Conservation (phyloP, 2,113 vertebrate genomes). For the Pituophis catenifer region DNA sequence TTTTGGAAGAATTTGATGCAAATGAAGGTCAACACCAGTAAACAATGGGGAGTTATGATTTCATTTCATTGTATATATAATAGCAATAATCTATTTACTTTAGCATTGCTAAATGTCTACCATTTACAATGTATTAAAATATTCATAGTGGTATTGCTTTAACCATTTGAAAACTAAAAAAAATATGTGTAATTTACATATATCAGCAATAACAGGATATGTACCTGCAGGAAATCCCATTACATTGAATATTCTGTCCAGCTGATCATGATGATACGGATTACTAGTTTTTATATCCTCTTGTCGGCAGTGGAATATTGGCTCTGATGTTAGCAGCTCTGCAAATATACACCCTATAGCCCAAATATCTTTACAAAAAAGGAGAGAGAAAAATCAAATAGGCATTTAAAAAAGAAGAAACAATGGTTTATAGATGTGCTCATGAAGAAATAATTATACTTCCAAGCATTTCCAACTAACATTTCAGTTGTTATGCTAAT, state of each 20-base stretch:
- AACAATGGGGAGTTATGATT: not conserved
- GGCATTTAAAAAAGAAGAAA: slow-evolving; percentile 68
- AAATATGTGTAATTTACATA: slow-evolving; percentile 53
- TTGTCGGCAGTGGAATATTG: slow-evolving; percentile 99
- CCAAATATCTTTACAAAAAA: slow-evolving; percentile 91
- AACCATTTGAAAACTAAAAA: slow-evolving; percentile 51
- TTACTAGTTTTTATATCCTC: slow-evolving; percentile 99
- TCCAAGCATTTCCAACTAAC: not conserved
- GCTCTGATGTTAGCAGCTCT: slow-evolving; percentile 98
- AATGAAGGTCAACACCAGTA: not conserved
- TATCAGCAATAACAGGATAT: slow-evolving; percentile 58
- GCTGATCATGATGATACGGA: slow-evolving; percentile 98
- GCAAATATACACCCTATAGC: slow-evolving; percentile 99
- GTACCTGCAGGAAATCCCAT: slow-evolving; percentile 99
- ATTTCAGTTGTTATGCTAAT: not conserved
- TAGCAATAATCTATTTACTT: not conserved
- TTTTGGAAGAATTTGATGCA: not conserved
- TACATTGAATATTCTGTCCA: slow-evolving; percentile 99
- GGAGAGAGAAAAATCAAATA: slow-evolving; percentile 59
- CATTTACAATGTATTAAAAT: slow-evolving; percentile 18
- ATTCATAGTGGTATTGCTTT: slow-evolving; percentile 50
- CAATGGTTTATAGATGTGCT: not conserved
- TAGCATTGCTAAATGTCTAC: not conserved
- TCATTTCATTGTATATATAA: not conserved
- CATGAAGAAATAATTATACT: slow-evolving; percentile 24